Conservation (phyloP, 2,888 invertebrate genomes). For the Criorhina ranunculi region DNA sequence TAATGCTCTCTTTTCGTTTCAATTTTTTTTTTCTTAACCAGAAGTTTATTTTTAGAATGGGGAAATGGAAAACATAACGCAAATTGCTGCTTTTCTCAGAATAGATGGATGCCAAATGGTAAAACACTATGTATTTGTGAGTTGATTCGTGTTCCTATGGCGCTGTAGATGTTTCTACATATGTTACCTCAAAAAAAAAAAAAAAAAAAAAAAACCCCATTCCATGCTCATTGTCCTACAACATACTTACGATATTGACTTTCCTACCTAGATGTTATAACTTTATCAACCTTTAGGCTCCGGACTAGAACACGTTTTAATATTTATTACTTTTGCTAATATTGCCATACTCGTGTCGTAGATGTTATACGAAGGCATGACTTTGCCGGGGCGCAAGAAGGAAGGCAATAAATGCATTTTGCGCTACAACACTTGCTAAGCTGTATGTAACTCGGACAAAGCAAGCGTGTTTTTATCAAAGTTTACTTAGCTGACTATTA, state of each 20-base stretch:
- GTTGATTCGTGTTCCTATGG: neutral
- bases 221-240: neutral
- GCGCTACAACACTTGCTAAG: neutral
- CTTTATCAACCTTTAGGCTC: constrained; percentile 33
- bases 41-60: constrained; percentile 48
- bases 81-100: constrained; percentile 41
- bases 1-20: neutral
- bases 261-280: constrained; percentile 35
- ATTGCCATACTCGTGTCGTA: constrained; percentile 36
- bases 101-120: constrained; percentile 48
- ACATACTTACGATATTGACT: neutral
- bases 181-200: neutral
- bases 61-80: constrained; percentile 41
- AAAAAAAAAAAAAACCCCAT: too few species aligned
- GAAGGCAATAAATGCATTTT: neutral
- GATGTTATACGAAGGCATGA: constrained; percentile 24
- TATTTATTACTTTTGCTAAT: constrained; percentile 42
- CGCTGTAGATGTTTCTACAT: neutral
- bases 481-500: constrained; percentile 1
- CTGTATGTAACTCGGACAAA: neutral
- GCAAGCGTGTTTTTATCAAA: constrained; percentile 12
- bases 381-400: constrained; percentile 1
- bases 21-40: constrained; percentile 13
- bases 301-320: constrained; percentile 8
- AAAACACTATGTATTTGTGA: neutral